phyloP scores from a whole-genome alignment of 1,140 invertebrate genomes.

The Drosophila carrolli region DNA sequence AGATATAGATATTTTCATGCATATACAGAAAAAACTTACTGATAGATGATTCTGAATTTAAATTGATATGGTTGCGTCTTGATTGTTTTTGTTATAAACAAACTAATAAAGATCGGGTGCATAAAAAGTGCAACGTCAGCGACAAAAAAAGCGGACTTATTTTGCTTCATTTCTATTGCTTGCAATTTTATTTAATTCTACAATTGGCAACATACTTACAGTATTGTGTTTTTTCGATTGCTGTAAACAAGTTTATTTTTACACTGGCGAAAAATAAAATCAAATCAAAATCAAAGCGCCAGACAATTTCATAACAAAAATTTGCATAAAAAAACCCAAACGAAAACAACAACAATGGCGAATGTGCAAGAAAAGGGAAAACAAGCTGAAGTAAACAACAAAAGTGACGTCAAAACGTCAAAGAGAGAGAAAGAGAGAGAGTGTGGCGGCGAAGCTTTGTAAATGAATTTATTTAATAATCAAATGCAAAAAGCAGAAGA shows the following conservation, averaged over 20 bases:
- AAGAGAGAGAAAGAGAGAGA: conserved; percentile 17
- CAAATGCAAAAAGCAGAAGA: conserved; percentile 55
- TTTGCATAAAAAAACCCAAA: conserved; percentile 62
- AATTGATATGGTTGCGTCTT: conserved; percentile 35
- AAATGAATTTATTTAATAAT: conserved; percentile 80
- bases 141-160: conserved; percentile 16
- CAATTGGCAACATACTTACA: conserved; percentile 26
- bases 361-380: conserved; percentile 71
- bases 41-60: conserved; percentile 32
- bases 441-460: conserved; percentile 56
- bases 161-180: conserved; percentile 32
- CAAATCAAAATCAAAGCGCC: conserved; percentile 64
- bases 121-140: conserved; percentile 63
- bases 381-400: conserved; percentile 78
- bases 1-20: conserved; percentile 9
- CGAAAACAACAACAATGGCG: conserved; percentile 45
- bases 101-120: conserved; percentile 50
- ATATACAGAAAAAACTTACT: conserved; percentile 14
- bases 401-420: conserved; percentile 74
- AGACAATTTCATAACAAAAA: conserved; percentile 81
- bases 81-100: conserved; percentile 61
- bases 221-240: conserved; percentile 38
- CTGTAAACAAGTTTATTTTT: conserved; percentile 72
- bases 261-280: conserved; percentile 61
- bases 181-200: conserved; percentile 32